Percentiles rank a stretch among this genome's conserved stretches.
These are phyloP conservation scores for Mus pahari DNA, from an alignment of 2,113 vertebrate genomes.

Conservation along the genomic window DNA sequence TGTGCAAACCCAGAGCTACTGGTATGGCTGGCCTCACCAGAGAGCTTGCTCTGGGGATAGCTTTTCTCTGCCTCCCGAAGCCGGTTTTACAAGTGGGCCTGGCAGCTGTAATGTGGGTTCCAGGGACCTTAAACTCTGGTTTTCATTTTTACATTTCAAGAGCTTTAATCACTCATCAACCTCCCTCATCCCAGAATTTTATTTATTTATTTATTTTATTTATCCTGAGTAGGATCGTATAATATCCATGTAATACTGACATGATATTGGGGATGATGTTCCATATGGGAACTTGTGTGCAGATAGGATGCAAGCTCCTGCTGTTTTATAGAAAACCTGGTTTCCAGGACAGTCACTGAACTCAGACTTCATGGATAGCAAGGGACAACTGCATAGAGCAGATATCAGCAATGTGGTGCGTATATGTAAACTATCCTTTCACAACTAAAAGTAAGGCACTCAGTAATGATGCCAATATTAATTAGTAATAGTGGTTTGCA, in stretches of 20 bases:
- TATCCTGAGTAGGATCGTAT: not conserved
- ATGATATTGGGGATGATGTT: not conserved
- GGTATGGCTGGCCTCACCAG: no score
- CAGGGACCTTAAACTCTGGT: not conserved
- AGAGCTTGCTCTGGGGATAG: not conserved
- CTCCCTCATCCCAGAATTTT: no score
- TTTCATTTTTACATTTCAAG: not conserved
- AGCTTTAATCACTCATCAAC: not conserved
- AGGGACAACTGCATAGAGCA: fast-evolving
- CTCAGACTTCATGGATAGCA: no score
- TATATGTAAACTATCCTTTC: not conserved
- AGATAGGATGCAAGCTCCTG: not conserved
- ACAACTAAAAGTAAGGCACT: conserved; percentile 24
- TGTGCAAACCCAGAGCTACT: no score
- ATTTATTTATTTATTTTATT: not conserved
- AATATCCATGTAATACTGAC: not conserved
- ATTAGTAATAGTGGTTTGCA: not conserved
- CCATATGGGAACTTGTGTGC: not conserved
- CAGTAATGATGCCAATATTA: not conserved
- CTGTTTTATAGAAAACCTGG: no score
- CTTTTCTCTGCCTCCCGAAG: not conserved
- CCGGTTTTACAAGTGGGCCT: not conserved
- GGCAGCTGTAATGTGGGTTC: not conserved
- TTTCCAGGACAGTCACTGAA: not conserved
- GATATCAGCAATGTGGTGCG: not conserved